Base-by-base conservation (phyloP, 1,140 invertebrate species). In the Tetragnatha versicolor region DNA sequence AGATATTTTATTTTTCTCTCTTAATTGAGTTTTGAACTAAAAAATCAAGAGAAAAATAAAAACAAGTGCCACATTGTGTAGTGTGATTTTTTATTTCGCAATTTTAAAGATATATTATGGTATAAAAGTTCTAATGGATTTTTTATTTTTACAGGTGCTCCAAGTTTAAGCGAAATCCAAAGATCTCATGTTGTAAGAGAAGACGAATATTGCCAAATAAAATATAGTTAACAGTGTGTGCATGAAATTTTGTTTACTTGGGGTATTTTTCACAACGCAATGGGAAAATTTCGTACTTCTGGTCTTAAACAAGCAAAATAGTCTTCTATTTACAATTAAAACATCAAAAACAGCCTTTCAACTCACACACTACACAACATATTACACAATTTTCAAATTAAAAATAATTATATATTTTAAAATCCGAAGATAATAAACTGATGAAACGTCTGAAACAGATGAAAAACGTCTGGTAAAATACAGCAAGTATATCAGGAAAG, bases 91-190 rank as follows among this genome's bases (percentile, higher is more conserved):
- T 60, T 14, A 31, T 60, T 53, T 20, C n/a, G 22, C 2, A 53
- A 31, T 31, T 10, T 22, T 25, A 6, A 39, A 0, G 2, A 25
- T 20, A 22, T 42, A 4, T 5, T 3, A 2, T 42, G 12, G 17
- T n/a, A 25, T 39, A 25, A 0, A 65, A 42, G 7, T 25, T 42
- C 10, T 22, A 17, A 27, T 45, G n/a, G 29, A 45, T 42, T 42
- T 12, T 3, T 5, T 33, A n/a, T 72, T n/a, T 42, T 72, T 69
- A 10, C n/a, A 73, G 69, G 69, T 22, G 69, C 17, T 6, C 45
- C 69, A 4, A 33, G 25, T 20, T 73, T 73, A 39, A 25, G 60
- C 29, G 69, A 73, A 12, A 73, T 73, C 17, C 51, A 73, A 20
- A 60, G 53, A 22, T 58, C 69, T 39, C 69, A 73, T 45, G 69